phyloP scores from a whole-genome alignment of 2,113 vertebrate species.

The Todiramphus saurophagus region DNA sequence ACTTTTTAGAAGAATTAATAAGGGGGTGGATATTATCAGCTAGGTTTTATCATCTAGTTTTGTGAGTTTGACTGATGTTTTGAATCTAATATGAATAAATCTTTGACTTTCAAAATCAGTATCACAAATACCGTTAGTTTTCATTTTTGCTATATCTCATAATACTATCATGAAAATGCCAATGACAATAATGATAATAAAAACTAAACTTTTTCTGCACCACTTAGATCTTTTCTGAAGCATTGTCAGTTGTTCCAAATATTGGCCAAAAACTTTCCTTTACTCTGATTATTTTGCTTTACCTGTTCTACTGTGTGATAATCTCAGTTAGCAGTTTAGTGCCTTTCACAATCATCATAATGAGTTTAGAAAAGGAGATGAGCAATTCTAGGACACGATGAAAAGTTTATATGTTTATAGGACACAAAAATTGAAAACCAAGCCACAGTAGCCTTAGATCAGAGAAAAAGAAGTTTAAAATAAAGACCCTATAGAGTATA shows the following conservation, averaged over 20 bases:
- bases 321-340: neutral
- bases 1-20: neutral
- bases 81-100: neutral
- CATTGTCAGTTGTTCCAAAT: neutral
- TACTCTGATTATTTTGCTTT: neutral
- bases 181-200: neutral
- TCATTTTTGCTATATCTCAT: neutral
- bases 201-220: neutral
- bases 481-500: neutral
- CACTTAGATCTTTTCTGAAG: neutral
- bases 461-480: neutral
- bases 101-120: neutral
- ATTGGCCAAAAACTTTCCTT: neutral
- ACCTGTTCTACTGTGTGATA: neutral
- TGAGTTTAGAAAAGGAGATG: neutral
- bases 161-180: neutral
- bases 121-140: neutral
- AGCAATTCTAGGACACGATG: neutral
- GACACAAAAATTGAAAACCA: neutral
- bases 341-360: neutral
- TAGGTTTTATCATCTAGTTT: neutral
- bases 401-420: neutral
- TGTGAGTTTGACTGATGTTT: neutral
- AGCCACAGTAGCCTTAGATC: neutral
- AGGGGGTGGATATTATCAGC: fast-evolving